Evolutionary conservation across 2,888 invertebrate species (phyloP).

Genomic region (Cryptus armator): DNA sequence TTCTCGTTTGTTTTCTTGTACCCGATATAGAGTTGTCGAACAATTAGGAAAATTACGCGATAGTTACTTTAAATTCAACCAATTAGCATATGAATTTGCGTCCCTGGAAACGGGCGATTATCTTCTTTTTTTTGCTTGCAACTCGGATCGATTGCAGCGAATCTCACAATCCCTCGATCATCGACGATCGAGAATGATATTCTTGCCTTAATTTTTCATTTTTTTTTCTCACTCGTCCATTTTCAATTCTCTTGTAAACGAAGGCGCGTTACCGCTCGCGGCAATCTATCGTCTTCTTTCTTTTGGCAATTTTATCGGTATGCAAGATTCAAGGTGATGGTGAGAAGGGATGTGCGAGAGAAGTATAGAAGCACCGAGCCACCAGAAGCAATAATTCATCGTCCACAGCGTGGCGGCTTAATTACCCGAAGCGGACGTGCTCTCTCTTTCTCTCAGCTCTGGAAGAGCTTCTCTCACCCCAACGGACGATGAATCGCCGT

Average conservation of each 20-base stretch:
- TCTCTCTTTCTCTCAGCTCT: constrained; percentile 47
- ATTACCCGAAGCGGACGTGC: constrained; percentile 75
- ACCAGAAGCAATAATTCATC: constrained; percentile 74
- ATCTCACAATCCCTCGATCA: constrained; percentile 53
- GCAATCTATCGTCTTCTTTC: constrained; percentile 30
- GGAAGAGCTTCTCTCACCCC: constrained; percentile 53
- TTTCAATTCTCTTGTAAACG: constrained; percentile 66
- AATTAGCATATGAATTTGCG: constrained; percentile 61
- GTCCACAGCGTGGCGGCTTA: constrained; percentile 74
- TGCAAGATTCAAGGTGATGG: constrained; percentile 50
- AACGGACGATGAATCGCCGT: constrained; percentile 51
- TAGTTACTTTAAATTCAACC: neutral
- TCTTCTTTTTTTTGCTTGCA: constrained; percentile 19
- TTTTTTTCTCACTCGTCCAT: constrained; percentile 57
- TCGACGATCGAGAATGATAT: constrained; percentile 44
- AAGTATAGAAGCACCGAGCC: constrained; percentile 36
- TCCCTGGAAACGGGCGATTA: constrained; percentile 42
- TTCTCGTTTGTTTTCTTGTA: neutral
- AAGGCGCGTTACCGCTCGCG: constrained; percentile 14
- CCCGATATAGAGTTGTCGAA: constrained; percentile 14
- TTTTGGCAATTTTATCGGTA: constrained; percentile 73
- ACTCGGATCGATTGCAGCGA: constrained; percentile 2
- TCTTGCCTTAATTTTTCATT: constrained; percentile 7
- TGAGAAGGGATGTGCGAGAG: neutral
- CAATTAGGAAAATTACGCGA: no score